Evolutionary conservation across 2,797 vertebrate genomes (phyloP).

Genomic region (Pampus argenteus): DNA sequence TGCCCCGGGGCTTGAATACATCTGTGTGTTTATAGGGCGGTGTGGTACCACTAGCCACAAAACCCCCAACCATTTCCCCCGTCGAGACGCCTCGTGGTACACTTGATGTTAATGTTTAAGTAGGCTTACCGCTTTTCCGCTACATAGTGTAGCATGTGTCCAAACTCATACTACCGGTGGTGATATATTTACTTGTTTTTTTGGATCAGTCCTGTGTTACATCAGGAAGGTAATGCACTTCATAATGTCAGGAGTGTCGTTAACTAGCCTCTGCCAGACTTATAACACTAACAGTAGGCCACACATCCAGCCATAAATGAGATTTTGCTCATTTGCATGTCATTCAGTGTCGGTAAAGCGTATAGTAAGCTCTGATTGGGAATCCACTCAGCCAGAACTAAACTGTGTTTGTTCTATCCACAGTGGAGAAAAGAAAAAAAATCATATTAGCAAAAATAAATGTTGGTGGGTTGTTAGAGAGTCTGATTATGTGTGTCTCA

Average conservation of each 20-base stretch:
- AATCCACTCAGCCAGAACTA: conserved; percentile 94
- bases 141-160: conserved; percentile 7
- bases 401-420: conserved; percentile 95
- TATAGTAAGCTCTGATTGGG: conserved; percentile 88
- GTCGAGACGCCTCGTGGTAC: conserved; percentile 21
- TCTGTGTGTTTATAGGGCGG: conserved; percentile 78
- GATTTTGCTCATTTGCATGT: conserved; percentile 82
- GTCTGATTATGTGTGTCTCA: conserved; percentile 97
- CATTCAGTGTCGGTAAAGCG: conserved; percentile 84
- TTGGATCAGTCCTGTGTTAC: neutral
- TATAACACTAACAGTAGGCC: conserved; percentile 63
- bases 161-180: conserved; percentile 10
- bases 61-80: conserved; percentile 46
- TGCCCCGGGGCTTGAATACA: conserved; percentile 85
- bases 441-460: conserved; percentile 99
- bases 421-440: conserved; percentile 82
- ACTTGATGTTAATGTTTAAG: conserved; percentile 62
- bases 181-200: neutral
- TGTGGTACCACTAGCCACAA: conserved; percentile 64
- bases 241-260: conserved; percentile 6
- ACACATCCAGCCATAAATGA: conserved; percentile 77
- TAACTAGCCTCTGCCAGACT: conserved; percentile 25
- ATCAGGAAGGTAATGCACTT: neutral
- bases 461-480: conserved; percentile 94
- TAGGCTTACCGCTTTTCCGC: conserved; percentile 29